A percentile compares a stretch with the other conserved stretches of the same genome.
phyloP scores from a whole-genome alignment of 2,888 invertebrate species.

The Coelogynopora nodosa region DNA sequence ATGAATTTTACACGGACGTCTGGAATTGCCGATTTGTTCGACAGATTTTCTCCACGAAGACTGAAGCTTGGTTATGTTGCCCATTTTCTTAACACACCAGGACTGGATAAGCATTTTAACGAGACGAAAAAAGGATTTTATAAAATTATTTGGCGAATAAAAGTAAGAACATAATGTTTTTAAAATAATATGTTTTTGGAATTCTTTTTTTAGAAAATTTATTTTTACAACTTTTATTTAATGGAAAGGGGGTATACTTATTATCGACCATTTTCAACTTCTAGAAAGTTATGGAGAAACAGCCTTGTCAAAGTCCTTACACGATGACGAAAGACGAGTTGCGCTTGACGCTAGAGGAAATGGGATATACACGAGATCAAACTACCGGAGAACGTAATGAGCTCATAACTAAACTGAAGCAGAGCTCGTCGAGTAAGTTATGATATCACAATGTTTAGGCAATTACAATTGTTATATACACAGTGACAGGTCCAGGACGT shows the following conservation, averaged over 20 bases:
- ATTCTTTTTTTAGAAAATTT: too few relatives aligned
- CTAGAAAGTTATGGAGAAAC: conserved; percentile 32
- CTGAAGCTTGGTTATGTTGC: conserved; percentile 52
- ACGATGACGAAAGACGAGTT: conserved; percentile 1
- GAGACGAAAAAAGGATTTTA: neutral
- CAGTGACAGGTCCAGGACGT: too few relatives aligned
- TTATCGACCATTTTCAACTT: too few relatives aligned
- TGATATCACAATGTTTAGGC: too few relatives aligned
- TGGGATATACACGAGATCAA: neutral
- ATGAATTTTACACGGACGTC: neutral
- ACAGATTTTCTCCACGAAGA: conserved; percentile 50
- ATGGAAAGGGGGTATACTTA: too few relatives aligned
- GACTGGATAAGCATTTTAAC: conserved; percentile 48
- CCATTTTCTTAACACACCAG: conserved; percentile 50
- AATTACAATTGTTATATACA: too few relatives aligned
- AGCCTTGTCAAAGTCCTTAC: conserved; percentile 33
- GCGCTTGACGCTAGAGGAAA: neutral
- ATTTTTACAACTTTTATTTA: too few relatives aligned
- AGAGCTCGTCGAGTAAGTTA: conserved; percentile 7
- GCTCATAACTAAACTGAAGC: neutral
- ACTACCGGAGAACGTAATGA: neutral
- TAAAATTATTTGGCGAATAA: neutral
- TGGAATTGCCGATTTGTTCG: neutral
- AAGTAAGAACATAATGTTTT: too few relatives aligned
- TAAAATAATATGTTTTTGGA: too few relatives aligned